phyloP scores from a whole-genome alignment of 2,888 invertebrate genomes.

The Diarsia brunnea region DNA sequence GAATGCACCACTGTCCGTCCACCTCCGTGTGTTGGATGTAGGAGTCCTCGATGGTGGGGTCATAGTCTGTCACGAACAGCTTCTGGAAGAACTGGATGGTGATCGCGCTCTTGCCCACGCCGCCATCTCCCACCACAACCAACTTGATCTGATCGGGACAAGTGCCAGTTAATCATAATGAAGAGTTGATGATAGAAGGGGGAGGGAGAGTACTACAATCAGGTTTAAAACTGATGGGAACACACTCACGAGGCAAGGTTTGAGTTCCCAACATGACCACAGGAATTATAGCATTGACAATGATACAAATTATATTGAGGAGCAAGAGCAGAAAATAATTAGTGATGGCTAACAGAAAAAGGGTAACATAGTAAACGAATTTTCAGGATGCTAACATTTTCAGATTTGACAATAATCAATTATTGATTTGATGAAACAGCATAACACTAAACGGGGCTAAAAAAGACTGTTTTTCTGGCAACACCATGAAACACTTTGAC shows the following conservation, averaged over 20 bases:
- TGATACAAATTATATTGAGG: neutral
- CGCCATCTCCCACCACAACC: constrained; percentile 98
- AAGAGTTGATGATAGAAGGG: too few species aligned
- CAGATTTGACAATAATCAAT: neutral
- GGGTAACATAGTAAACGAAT: neutral
- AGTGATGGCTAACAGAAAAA: neutral
- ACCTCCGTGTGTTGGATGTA: constrained; percentile 98
- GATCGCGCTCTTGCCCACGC: constrained; percentile 98
- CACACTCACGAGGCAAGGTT: neutral
- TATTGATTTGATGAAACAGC: neutral
- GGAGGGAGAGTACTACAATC: neutral
- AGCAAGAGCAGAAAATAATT: neutral
- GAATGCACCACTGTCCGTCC: constrained; percentile 97
- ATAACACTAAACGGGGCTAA: constrained; percentile 11
- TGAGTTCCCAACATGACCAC: neutral
- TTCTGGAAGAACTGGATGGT: constrained; percentile 99
- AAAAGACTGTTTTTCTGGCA: constrained; percentile 41
- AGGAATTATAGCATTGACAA: neutral
- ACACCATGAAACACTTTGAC: neutral
- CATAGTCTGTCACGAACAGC: constrained; percentile 98
- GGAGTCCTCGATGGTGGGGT: constrained; percentile 98
- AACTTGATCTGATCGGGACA: constrained; percentile 92
- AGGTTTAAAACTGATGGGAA: neutral
- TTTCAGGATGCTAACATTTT: neutral
- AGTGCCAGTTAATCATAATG: neutral